A percentile compares a stretch with the other conserved stretches of the same genome.
Evolutionary conservation across 2,888 invertebrate genomes (phyloP).

Genomic region (Molanna angustata): DNA sequence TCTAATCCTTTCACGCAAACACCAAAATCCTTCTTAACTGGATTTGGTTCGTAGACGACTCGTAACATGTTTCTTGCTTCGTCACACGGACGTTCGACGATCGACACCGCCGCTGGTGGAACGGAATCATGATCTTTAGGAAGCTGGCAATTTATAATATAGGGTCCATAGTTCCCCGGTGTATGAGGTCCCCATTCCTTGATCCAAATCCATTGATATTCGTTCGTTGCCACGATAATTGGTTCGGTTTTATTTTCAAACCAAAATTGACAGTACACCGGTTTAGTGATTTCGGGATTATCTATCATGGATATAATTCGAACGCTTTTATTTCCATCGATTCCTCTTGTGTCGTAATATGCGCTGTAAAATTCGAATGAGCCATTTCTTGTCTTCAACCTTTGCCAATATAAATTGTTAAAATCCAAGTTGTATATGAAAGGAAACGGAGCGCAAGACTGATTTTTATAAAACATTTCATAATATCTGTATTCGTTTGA

Average conservation of each 20-base stretch:
- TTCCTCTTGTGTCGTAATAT: slow-evolving; percentile 64
- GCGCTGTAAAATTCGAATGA: slow-evolving; percentile 37
- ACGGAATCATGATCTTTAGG: slow-evolving; percentile 76
- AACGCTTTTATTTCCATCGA: slow-evolving; percentile 58
- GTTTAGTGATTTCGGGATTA: slow-evolving; percentile 73
- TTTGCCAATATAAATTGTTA: slow-evolving; percentile 15
- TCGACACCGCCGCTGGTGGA: slow-evolving; percentile 72
- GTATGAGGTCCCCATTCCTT: slow-evolving; percentile 91
- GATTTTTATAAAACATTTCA: slow-evolving; percentile 5
- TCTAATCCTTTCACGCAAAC: slow-evolving; percentile 93
- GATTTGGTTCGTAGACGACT: slow-evolving; percentile 76
- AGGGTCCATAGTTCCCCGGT: slow-evolving; percentile 86
- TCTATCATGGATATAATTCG: slow-evolving; percentile 87
- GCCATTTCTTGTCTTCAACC: neutral
- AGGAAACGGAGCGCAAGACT: slow-evolving; percentile 10
- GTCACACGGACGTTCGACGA: slow-evolving; percentile 82
- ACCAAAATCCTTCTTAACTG: slow-evolving; percentile 76
- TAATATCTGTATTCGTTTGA: neutral
- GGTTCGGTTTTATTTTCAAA: slow-evolving; percentile 81
- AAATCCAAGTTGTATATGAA: slow-evolving; percentile 10
- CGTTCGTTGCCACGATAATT: slow-evolving; percentile 74
- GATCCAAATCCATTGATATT: slow-evolving; percentile 93
- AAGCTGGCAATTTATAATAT: slow-evolving; percentile 83
- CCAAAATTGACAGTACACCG: slow-evolving; percentile 78
- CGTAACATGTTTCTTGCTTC: slow-evolving; percentile 79